Conservation (phyloP, 1,140 invertebrate species). For the Schmidtea mediterranea region DNA sequence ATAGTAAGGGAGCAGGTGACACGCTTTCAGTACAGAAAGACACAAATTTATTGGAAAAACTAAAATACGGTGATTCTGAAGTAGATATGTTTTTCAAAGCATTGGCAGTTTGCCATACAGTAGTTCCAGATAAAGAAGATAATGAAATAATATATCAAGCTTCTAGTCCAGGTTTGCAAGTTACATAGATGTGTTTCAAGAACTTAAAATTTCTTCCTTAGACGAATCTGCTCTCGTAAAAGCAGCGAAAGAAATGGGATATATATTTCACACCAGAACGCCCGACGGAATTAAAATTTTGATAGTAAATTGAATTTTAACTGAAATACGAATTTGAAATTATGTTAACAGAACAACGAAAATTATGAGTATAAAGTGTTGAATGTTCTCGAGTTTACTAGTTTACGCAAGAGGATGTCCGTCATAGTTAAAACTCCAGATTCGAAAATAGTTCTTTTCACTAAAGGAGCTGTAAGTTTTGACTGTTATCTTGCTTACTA, state of each 20-base stretch:
- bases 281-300: conserved; percentile 21
- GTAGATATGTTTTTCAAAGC: conserved; percentile 57
- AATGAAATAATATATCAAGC: conserved; percentile 61
- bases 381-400: conserved; percentile 70
- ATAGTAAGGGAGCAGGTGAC: no score
- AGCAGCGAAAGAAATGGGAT: conserved; percentile 58
- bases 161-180: conserved; percentile 52
- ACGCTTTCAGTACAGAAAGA: not conserved
- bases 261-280: conserved; percentile 37
- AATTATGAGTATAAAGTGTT: conserved; percentile 48
- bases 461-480: conserved; percentile 52
- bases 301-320: no score
- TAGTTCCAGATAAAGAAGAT: conserved; percentile 54
- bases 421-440: conserved; percentile 47
- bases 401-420: conserved; percentile 76
- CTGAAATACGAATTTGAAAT: not conserved
- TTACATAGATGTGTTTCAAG: not conserved
- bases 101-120: conserved; percentile 82
- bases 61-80: not conserved
- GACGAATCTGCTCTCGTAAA: conserved; percentile 79
- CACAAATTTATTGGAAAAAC: conserved; percentile 5
- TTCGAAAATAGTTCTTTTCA: conserved; percentile 51
- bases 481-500: not conserved
- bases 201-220: no score
- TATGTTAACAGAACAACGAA: conserved; percentile 18